phyloP scores from a whole-genome alignment of 23 tunicate genomes.

The Trididemnum clinides region DNA sequence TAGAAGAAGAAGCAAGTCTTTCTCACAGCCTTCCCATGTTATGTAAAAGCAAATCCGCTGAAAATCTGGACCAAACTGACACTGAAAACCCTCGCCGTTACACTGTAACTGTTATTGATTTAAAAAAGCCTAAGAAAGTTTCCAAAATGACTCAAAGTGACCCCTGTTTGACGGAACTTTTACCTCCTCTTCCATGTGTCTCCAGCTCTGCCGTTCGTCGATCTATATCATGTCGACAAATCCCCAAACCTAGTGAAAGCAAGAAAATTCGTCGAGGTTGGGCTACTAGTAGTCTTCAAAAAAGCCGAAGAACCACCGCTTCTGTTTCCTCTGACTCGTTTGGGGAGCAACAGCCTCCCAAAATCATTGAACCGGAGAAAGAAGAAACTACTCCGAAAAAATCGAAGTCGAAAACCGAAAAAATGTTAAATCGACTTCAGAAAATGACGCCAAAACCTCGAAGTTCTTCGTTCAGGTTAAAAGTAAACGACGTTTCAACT shows the following conservation, averaged over 20 bases:
- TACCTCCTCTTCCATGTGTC: neutral
- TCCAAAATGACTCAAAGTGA: neutral
- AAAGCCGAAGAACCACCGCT: slow-evolving; percentile 1
- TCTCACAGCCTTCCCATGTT: slow-evolving; percentile 25
- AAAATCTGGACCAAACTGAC: neutral
- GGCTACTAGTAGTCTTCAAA: neutral
- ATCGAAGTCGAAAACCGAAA: neutral
- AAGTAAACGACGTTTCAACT: neutral
- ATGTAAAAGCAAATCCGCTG: neutral
- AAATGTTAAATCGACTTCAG: neutral
- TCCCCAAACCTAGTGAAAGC: too few relatives aligned
- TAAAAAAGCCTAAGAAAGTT: neutral
- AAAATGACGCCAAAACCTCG: neutral
- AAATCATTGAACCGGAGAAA: neutral
- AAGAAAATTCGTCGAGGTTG: neutral
- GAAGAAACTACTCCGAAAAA: neutral
- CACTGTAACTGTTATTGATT: slow-evolving; percentile 23
- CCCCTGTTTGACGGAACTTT: neutral
- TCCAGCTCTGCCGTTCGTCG: neutral
- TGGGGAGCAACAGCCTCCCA: neutral
- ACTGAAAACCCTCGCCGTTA: slow-evolving; percentile 8
- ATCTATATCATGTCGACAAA: neutral
- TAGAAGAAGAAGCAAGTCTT: slow-evolving; percentile 4
- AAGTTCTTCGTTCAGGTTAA: neutral
- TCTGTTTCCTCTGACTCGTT: neutral